Conservation (phyloP, 2,113 vertebrate genomes). For the Petrocephalus microphthalmus region DNA sequence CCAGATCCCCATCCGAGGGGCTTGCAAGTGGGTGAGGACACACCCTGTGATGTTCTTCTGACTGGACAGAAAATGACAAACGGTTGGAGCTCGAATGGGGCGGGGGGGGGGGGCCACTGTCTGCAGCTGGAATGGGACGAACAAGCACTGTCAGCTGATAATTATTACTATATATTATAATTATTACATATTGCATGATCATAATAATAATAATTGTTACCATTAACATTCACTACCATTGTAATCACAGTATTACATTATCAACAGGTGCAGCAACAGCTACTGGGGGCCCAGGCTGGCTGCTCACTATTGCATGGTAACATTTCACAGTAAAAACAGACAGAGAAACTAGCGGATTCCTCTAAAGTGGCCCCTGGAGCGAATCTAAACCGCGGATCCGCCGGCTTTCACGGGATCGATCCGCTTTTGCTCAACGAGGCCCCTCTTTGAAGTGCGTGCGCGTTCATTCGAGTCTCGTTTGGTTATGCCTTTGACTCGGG, state of each 20-base stretch:
- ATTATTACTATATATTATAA: background rate
- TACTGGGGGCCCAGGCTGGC: background rate
- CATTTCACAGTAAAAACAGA: background rate
- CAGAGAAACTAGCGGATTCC: background rate
- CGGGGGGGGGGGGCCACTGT: background rate
- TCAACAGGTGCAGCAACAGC: background rate
- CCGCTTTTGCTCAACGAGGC: background rate
- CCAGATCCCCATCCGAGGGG: background rate
- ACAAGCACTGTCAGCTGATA: background rate
- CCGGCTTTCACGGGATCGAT: background rate
- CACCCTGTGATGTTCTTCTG: background rate
- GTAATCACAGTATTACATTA: background rate
- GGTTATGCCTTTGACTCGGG: background rate
- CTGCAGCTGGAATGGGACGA: background rate
- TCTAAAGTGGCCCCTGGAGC: background rate
- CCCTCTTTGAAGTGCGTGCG: background rate
- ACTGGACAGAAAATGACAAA: background rate
- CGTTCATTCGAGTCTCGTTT: background rate
- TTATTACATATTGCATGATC: background rate
- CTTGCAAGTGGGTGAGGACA: background rate
- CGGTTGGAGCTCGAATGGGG: background rate
- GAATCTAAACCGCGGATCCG: background rate
- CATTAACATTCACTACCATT: background rate
- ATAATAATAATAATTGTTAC: background rate
- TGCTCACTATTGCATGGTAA: background rate